phyloP scores from a whole-genome alignment of 2,113 vertebrate genomes.

The Falco punctatus region DNA sequence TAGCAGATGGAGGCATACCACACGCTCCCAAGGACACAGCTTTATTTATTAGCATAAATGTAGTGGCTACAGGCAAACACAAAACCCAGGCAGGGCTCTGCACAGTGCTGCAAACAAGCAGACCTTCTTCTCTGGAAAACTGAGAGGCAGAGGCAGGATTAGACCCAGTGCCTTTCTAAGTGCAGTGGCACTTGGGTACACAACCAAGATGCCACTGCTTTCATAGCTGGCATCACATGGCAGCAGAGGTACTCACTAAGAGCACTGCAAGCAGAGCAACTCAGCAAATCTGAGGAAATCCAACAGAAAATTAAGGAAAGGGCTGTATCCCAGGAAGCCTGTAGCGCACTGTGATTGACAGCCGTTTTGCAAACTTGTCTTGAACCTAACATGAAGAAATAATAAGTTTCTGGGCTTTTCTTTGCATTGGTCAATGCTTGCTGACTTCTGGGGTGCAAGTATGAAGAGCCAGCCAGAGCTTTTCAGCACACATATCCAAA shows the following conservation, averaged over 20 bases:
- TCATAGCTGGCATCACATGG: background rate
- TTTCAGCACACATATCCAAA: background rate
- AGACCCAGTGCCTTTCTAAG: background rate
- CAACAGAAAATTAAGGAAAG: background rate
- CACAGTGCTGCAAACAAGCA: background rate
- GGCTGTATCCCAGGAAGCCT: background rate
- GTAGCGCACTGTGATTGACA: background rate
- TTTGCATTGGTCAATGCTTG: background rate
- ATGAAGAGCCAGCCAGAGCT: background rate
- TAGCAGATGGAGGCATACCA: background rate
- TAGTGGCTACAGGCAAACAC: background rate
- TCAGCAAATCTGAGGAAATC: background rate
- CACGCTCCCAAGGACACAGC: background rate
- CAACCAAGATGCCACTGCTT: background rate
- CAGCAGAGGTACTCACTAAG: background rate
- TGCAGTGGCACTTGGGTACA: background rate
- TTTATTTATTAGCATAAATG: background rate
- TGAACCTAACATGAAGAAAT: background rate
- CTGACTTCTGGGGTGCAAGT: background rate
- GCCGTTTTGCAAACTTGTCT: background rate
- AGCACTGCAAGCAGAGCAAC: background rate
- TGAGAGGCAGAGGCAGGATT: background rate
- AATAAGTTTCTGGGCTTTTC: background rate
- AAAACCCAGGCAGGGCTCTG: background rate
- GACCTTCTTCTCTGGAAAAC: background rate